Base-by-base conservation (phyloP, 1,140 invertebrate species). In the Brachionus asplanchnoidis region DNA sequence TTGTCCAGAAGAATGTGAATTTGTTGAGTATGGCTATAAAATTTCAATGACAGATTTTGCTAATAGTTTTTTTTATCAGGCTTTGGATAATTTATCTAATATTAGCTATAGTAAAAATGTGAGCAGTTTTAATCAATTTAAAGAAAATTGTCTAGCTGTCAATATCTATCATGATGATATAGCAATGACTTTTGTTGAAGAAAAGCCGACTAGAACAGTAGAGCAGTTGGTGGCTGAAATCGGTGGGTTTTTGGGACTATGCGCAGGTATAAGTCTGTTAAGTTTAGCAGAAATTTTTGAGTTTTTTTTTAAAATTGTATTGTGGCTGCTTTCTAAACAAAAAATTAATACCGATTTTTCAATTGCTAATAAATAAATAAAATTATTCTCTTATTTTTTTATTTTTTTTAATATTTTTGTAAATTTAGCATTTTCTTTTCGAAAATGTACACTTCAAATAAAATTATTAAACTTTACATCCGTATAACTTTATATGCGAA, bases 1-100 rank as follows among this genome's bases (percentile, higher is more conserved):
- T 6, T 79, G 77, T 53, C 77, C 77, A 32, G 46, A 53, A n/a
- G 77, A 79, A 56, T 79, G 77, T 50, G 40, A 46, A 56, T n/a
- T 46, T 11, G 11, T 50, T n/a, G 26, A 60, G 23, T 79, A 53
- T 79, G 36, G 46, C 26, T 53, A 32, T 6, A 53, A 53, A 20
- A 79, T 50, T 40, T 28, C 20, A 36, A 14, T 50, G 17, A 46
- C 77, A 17, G 77, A 50, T 26, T 79, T 53, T 60, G 40, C 4
- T 1, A 50, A 42, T 40, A 3, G 1, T 9, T 79, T 53, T 60
- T 50, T 50, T 17, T 46, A n/a, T 14, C 26, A 79, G 14, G 1
- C 50, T 11, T 50, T 53, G 14, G 17, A 32, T 12, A 60, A 60
- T 36, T 44, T 40, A 40, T 50, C 14, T 4, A 50, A 79, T 79